Conservation (phyloP, 23 tunicate species). For the Styela plicata region DNA sequence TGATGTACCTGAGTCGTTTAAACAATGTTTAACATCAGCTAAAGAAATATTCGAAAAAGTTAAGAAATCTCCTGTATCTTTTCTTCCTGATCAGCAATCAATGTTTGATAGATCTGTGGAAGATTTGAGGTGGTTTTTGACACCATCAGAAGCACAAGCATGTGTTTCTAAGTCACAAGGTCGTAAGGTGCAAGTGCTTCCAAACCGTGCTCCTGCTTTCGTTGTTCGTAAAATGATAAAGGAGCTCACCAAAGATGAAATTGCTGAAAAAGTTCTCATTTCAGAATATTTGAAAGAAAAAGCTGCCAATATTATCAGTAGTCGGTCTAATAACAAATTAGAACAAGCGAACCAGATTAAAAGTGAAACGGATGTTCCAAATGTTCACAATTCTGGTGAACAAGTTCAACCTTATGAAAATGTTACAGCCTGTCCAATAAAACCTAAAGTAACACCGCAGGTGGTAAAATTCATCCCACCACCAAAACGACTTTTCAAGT, state of each 20-base stretch:
- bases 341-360: neutral
- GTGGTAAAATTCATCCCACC: conserved; percentile 33
- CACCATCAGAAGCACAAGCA: conserved; percentile 42
- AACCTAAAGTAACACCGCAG: neutral
- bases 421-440: neutral
- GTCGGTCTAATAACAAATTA: neutral
- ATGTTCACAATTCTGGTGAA: neutral
- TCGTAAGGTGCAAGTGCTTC: neutral
- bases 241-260: conserved; percentile 4
- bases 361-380: neutral
- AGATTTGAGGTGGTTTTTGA: conserved; percentile 44
- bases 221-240: conserved; percentile 14
- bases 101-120: conserved; percentile 26
- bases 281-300: neutral
- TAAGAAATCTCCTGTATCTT: neutral
- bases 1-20: neutral
- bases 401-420: no score
- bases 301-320: neutral
- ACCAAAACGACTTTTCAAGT: conserved; percentile 67
- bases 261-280: neutral
- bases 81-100: conserved; percentile 13
- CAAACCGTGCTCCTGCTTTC: conserved; percentile 9
- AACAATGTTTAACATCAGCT: conserved; percentile 53
- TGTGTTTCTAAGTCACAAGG: neutral
- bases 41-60: conserved; percentile 37